Evolutionary conservation across 2,797 vertebrate genomes (phyloP).

Genomic region (Eospalax fontanierii): DNA sequence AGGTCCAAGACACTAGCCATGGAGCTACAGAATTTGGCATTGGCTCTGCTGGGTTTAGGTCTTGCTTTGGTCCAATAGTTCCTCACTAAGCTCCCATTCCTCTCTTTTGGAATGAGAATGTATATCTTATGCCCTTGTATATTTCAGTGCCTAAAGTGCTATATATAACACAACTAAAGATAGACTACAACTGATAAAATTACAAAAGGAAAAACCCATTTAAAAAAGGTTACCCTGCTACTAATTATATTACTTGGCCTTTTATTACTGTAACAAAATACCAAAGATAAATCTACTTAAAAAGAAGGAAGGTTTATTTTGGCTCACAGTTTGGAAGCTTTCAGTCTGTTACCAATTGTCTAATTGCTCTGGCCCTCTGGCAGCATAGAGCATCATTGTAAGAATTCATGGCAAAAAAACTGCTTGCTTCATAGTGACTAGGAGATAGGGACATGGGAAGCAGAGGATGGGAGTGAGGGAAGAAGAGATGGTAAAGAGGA

Average conservation of each 20-base stretch:
- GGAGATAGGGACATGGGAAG: background rate
- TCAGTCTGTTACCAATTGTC: background rate
- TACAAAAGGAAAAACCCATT: background rate
- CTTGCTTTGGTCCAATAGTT: too few relatives aligned
- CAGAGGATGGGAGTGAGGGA: too few relatives aligned
- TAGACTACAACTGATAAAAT: constrained; percentile 44
- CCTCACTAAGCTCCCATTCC: too few relatives aligned
- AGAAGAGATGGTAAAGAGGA: background rate
- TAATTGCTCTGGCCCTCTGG: background rate
- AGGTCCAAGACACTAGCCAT: too few relatives aligned
- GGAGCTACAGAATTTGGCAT: too few relatives aligned
- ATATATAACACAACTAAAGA: background rate
- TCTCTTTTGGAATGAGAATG: too few relatives aligned
- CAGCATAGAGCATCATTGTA: background rate
- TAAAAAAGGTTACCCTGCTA: background rate
- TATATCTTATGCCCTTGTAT: too few relatives aligned
- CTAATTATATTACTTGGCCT: background rate
- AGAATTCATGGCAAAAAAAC: background rate
- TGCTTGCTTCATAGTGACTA: background rate
- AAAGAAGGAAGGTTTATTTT: background rate
- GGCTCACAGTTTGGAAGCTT: background rate
- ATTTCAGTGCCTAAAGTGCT: constrained; percentile 8
- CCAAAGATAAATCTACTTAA: background rate
- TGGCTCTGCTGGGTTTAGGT: too few relatives aligned
- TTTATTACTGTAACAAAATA: constrained; percentile 7